These are phyloP conservation scores for Drosophila truncata DNA, from an alignment of 1,140 invertebrate genomes.

Conservation along the genomic window DNA sequence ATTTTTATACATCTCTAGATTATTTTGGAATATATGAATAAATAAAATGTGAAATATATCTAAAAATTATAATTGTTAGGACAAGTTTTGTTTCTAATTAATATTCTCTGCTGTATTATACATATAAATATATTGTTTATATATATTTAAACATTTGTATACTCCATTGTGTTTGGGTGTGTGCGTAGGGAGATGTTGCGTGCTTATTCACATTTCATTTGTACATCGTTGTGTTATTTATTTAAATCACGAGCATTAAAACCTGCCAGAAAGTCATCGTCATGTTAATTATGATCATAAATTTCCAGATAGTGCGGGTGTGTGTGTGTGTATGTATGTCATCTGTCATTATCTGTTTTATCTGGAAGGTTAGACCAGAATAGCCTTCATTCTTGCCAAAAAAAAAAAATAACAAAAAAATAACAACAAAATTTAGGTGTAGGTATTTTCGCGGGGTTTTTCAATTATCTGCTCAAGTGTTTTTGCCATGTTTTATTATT, in stretches of 20 bases:
- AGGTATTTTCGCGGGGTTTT: slow-evolving; percentile 40
- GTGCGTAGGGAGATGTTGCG: slow-evolving; percentile 21
- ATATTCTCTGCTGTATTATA: not conserved
- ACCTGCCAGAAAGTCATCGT: slow-evolving; percentile 54
- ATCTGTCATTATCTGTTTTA: slow-evolving; percentile 43
- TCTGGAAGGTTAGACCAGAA: slow-evolving; percentile 39
- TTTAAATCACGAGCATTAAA: slow-evolving; percentile 62
- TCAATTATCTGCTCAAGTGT: slow-evolving; percentile 71
- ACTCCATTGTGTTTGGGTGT: slow-evolving; percentile 6
- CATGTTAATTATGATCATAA: slow-evolving; percentile 62
- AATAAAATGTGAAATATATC: not conserved
- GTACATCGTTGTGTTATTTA: slow-evolving; percentile 39
- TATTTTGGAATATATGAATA: not conserved
- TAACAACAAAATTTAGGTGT: slow-evolving; percentile 5
- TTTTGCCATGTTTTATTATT: slow-evolving; percentile 57
- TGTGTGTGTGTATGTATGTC: slow-evolving; percentile 22
- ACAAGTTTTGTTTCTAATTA: slow-evolving; percentile 1
- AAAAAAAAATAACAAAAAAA: not conserved
- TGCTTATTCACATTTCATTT: slow-evolving; percentile 54
- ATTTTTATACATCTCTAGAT: not conserved
- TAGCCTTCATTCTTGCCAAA: slow-evolving; percentile 47
- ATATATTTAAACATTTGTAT: slow-evolving; percentile 8
- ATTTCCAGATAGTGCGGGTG: slow-evolving; percentile 31
- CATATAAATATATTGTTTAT: not conserved
- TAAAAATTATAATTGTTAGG: not conserved